Conservation (phyloP, 2,888 invertebrate species). For the Penaeus monodon region DNA sequence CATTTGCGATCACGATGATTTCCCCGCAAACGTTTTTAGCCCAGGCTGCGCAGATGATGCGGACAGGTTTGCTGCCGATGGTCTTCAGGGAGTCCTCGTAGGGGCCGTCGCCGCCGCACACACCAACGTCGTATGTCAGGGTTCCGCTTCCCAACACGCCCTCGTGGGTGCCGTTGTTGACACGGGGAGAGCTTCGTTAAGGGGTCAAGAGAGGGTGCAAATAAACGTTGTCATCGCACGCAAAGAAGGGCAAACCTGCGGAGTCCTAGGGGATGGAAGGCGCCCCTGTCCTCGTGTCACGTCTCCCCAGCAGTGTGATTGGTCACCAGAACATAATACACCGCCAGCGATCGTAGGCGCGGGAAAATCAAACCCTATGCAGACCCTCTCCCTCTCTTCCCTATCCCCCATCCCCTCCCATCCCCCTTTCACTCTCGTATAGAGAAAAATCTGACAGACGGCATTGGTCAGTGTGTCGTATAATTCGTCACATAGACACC, state of each 20-base stretch:
- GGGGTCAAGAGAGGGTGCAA: constrained; percentile 26
- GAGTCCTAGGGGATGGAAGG: constrained; percentile 38
- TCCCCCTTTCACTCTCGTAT: constrained; percentile 23
- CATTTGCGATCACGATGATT: constrained; percentile 3
- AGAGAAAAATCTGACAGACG: constrained; percentile 58
- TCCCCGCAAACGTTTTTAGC: constrained; percentile 16
- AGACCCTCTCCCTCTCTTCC: constrained; percentile 25
- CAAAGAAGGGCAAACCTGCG: constrained; percentile 51
- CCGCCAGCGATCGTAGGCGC: constrained; percentile 58
- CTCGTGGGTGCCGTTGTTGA: no score
- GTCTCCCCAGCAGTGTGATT: constrained; percentile 43
- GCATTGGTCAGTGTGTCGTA: constrained; percentile 59
- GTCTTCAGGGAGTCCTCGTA: no score
- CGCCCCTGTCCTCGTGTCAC: constrained; percentile 52
- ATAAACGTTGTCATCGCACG: constrained; percentile 57
- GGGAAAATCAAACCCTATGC: constrained; percentile 60
- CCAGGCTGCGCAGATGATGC: background rate
- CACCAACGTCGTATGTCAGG: background rate
- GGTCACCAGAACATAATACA: constrained; percentile 60
- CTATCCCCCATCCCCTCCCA: constrained; percentile 4
- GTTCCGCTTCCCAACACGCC: background rate
- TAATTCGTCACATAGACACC: constrained; percentile 54
- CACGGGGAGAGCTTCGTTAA: background rate
- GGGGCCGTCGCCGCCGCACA: no score
- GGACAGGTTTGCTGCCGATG: no score